phyloP scores from a whole-genome alignment of 2,797 vertebrate species.

The Paedocypris micromegethes region DNA sequence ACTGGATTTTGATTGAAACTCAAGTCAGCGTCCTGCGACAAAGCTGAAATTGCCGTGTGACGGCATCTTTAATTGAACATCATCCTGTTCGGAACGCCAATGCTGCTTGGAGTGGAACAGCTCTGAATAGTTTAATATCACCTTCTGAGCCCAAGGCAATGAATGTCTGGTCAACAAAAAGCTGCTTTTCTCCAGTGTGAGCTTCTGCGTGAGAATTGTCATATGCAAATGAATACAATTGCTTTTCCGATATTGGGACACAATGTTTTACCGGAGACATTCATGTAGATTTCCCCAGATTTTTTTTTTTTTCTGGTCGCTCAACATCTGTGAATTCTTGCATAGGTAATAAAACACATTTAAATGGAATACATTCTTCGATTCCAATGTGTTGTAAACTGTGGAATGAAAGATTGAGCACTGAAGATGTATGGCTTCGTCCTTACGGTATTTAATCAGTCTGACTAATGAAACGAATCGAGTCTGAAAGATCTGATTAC shows the following conservation, averaged over 20 bases:
- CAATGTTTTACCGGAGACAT: background rate
- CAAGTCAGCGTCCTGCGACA: background rate
- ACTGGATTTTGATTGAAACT: conserved; percentile 23
- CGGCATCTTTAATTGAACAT: conserved; percentile 1
- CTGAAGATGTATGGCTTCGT: conserved; percentile 41
- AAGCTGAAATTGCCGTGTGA: conserved; percentile 4
- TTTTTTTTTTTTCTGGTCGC: too few species aligned
- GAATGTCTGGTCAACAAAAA: conserved; percentile 24
- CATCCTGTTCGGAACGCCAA: conserved; percentile 12
- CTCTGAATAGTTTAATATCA: conserved; percentile 27
- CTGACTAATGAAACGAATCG: conserved; percentile 38
- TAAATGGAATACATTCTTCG: too few species aligned
- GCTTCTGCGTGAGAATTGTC: background rate
- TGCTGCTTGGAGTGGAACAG: conserved; percentile 13
- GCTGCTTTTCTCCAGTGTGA: conserved; percentile 7
- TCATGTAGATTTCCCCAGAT: too few species aligned
- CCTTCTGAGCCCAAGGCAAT: conserved; percentile 20
- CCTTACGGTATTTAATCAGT: conserved; percentile 47
- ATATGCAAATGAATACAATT: background rate
- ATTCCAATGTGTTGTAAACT: background rate
- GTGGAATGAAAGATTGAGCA: conserved; percentile 21
- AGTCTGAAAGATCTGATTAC: conserved; percentile 36
- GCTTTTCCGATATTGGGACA: background rate
- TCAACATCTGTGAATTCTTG: too few species aligned
- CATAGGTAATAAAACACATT: too few species aligned